These are phyloP conservation scores for Paragorgia papillata DNA, from an alignment of 92 coral and sea anemone genomes.

Conservation along the genomic window DNA sequence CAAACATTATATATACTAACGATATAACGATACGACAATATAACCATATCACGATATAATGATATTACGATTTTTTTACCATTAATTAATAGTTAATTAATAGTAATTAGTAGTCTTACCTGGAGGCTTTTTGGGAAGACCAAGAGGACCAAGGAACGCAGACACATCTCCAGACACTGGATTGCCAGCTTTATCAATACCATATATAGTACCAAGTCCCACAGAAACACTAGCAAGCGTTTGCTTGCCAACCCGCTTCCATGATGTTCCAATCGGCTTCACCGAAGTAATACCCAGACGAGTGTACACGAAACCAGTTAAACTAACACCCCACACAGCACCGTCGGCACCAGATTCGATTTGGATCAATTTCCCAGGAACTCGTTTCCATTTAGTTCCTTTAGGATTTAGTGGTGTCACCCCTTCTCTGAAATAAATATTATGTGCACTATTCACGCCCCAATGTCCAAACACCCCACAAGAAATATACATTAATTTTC, in stretches of 20 bases:
- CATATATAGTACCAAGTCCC: slow-evolving; percentile 12
- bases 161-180: slow-evolving; percentile 18
- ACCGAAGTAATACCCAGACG: neutral
- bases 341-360: slow-evolving; percentile 32
- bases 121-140: slow-evolving; percentile 2
- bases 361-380: slow-evolving; percentile 14
- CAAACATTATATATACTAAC: too few species aligned
- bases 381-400: slow-evolving; percentile 25
- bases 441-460: slow-evolving; percentile 9
- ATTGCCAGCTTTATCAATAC: slow-evolving; percentile 4
- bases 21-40: too few species aligned
- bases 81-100: too few species aligned
- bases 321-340: slow-evolving; percentile 25
- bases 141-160: neutral
- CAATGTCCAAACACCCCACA: slow-evolving; percentile 24
- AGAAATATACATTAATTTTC: slow-evolving; percentile 17
- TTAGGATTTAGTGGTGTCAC: neutral
- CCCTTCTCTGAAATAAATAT: slow-evolving; percentile 27
- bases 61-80: too few species aligned
- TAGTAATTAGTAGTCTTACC: neutral
- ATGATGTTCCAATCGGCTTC: slow-evolving; percentile 9
- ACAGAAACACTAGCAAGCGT: slow-evolving; percentile 2
- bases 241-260: slow-evolving; percentile 14
- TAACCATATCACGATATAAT: too few species aligned
- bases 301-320: neutral